Percentiles rank a stretch among this genome's conserved stretches.
These are phyloP conservation scores for Ceryle rudis DNA, from an alignment of 2,797 vertebrate genomes.

Conservation along the genomic window DNA sequence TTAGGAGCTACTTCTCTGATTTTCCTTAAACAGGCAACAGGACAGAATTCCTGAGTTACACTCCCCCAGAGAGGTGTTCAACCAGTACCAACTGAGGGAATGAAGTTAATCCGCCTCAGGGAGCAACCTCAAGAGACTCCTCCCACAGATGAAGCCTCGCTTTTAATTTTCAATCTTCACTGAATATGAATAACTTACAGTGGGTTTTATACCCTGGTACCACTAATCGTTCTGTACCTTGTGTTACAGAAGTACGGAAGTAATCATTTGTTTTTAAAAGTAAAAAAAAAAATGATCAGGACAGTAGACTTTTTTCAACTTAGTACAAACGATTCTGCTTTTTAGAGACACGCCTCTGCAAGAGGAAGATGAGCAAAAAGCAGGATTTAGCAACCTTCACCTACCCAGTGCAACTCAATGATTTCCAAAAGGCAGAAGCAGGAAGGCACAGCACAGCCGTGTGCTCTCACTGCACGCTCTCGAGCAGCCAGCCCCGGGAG, in stretches of 20 bases:
- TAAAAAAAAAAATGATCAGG: not conserved
- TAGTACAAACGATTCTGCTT: accelerated
- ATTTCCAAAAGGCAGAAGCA: not conserved
- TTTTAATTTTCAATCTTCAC: not conserved
- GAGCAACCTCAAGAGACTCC: not conserved
- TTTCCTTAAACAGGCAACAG: not conserved
- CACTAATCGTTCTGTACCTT: not conserved
- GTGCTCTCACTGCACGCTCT: accelerated
- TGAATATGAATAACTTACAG: not conserved
- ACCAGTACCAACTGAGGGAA: not conserved
- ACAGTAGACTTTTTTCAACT: not conserved
- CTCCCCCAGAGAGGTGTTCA: too few relatives aligned
- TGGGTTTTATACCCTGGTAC: not conserved
- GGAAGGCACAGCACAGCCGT: not conserved
- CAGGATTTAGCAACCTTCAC: not conserved
- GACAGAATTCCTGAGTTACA: not conserved
- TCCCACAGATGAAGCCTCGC: not conserved
- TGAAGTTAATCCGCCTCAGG: not conserved
- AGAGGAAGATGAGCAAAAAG: not conserved
- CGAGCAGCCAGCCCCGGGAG: not conserved
- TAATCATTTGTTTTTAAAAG: not conserved
- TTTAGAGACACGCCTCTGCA: not conserved
- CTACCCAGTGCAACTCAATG: accelerated
- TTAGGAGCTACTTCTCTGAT: not conserved
- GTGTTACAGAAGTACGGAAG: not conserved